phyloP scores from a whole-genome alignment of 1,140 invertebrate genomes.

The Temnothorax nylanderi region DNA sequence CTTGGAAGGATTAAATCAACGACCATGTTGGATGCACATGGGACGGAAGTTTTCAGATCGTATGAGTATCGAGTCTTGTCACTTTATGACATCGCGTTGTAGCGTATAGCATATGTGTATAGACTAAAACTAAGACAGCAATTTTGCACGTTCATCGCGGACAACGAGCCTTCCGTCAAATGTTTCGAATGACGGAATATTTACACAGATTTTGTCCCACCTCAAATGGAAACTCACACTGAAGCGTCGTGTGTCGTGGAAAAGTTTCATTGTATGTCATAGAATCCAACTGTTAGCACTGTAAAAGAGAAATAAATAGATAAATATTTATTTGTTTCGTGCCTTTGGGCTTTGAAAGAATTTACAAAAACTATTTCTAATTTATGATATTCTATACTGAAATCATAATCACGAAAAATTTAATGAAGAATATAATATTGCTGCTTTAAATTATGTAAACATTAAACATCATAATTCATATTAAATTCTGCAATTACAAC shows the following conservation, averaged over 20 bases:
- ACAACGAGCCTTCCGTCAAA: not conserved
- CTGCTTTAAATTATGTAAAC: not conserved
- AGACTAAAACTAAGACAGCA: not conserved
- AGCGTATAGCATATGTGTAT: not conserved
- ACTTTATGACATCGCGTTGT: slow-evolving; percentile 6
- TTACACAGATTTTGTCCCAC: not conserved
- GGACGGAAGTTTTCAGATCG: slow-evolving; percentile 24
- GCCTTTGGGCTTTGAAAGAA: not conserved
- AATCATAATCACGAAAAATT: not conserved
- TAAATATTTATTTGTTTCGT: not conserved
- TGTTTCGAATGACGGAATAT: not conserved
- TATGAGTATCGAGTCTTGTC: slow-evolving; percentile 17
- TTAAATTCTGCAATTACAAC: not conserved
- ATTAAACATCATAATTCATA: not conserved
- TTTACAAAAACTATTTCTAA: not conserved
- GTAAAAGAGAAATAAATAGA: slow-evolving; percentile 1
- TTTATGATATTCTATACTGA: not conserved
- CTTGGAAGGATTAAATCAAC: slow-evolving; percentile 13
- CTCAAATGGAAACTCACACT: not conserved
- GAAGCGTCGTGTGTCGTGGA: not conserved
- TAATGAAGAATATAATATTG: not conserved
- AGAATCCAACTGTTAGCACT: not conserved
- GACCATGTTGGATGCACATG: slow-evolving; percentile 20
- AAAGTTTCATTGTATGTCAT: not conserved
- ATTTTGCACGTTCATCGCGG: not conserved